Evolutionary conservation across 2,113 vertebrate genomes (phyloP).

Genomic region (Cettia cetti): DNA sequence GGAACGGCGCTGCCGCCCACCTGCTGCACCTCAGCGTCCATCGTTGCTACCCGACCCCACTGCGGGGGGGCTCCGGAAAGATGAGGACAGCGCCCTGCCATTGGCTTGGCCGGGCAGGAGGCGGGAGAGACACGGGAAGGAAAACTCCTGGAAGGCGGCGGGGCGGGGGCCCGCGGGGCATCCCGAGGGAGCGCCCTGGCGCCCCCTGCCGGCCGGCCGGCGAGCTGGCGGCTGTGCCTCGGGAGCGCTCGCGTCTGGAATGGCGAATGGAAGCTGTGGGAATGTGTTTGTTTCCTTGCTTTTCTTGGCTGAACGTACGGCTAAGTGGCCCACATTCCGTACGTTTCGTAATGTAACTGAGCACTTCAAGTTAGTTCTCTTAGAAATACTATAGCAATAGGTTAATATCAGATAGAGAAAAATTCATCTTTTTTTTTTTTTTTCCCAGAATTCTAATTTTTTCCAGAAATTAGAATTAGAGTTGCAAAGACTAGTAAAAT

Average conservation of each 20-base stretch:
- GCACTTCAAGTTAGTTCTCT: background rate
- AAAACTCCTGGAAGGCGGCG: background rate
- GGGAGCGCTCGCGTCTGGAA: rapidly evolving
- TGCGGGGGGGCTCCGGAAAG: background rate
- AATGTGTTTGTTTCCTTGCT: rapidly evolving
- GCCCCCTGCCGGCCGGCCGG: background rate
- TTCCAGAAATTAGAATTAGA: background rate
- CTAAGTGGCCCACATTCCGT: rapidly evolving
- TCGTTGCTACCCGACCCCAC: background rate
- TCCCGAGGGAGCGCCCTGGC: rapidly evolving
- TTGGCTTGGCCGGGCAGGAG: background rate
- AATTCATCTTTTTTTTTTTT: rapidly evolving
- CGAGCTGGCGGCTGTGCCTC: rapidly evolving
- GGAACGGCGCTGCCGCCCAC: rapidly evolving
- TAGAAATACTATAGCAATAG: background rate
- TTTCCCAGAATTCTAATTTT: no score
- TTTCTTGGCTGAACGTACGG: rapidly evolving
- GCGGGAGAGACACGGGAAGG: background rate
- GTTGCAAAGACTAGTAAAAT: background rate
- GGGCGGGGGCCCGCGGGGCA: background rate
- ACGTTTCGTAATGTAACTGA: background rate
- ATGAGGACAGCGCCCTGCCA: background rate
- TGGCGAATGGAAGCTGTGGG: rapidly evolving
- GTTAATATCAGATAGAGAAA: background rate
- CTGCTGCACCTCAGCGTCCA: constrained; percentile 7